These are phyloP conservation scores for Phenganax marumi DNA, from an alignment of 92 coral and sea anemone species.

Conservation along the genomic window DNA sequence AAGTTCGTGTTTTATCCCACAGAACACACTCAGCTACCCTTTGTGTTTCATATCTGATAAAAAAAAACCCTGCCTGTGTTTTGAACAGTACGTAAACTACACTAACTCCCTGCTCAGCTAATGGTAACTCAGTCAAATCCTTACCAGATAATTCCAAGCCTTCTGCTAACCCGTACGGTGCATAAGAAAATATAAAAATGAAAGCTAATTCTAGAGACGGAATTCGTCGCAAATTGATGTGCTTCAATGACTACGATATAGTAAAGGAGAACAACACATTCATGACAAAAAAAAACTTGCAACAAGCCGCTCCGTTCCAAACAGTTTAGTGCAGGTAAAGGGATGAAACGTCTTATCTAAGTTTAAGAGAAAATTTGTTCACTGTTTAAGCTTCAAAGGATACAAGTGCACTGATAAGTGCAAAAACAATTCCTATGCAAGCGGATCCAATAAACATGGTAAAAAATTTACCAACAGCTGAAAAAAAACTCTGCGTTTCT, in stretches of 20 bases:
- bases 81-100: background rate
- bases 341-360: background rate
- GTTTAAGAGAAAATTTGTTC: background rate
- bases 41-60: too few relatives aligned
- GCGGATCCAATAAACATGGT: constrained; percentile 96
- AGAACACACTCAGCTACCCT: too few relatives aligned
- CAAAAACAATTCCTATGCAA: constrained; percentile 88
- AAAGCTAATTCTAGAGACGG: constrained; percentile 94
- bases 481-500: constrained; percentile 68
- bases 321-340: background rate
- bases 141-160: constrained; percentile 93
- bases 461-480: constrained; percentile 84
- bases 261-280: constrained; percentile 51
- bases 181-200: constrained; percentile 90
- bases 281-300: background rate
- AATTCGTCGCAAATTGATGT: constrained; percentile 81
- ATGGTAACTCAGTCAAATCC: background rate
- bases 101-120: background rate
- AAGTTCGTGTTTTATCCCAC: too few relatives aligned
- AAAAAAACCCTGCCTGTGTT: too few relatives aligned
- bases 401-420: constrained; percentile 90
- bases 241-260: constrained; percentile 70
- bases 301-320: background rate
- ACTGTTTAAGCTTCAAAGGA: constrained; percentile 56
- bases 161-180: constrained; percentile 97